phyloP scores from a whole-genome alignment of 2,113 vertebrate species.

The Galemys pyrenaicus region DNA sequence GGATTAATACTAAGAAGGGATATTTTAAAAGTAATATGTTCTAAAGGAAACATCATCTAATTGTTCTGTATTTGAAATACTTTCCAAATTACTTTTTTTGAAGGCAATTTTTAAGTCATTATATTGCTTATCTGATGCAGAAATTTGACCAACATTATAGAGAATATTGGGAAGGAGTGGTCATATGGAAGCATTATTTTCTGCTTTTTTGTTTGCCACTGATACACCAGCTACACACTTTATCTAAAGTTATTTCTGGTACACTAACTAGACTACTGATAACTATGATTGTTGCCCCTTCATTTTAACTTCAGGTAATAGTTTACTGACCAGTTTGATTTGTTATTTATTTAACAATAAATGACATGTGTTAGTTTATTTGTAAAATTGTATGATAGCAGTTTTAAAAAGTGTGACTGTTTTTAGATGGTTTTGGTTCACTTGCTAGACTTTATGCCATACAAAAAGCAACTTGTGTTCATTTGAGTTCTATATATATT shows the following conservation, averaged over 20 bases:
- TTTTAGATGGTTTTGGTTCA: not conserved
- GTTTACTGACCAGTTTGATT: not conserved
- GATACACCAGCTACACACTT: not conserved
- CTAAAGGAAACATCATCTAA: not conserved
- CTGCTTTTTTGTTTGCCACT: slow-evolving; percentile 5
- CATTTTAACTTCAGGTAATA: not conserved
- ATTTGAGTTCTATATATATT: not conserved
- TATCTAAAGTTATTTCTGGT: not conserved
- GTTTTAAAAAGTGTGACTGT: not conserved
- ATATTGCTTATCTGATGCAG: not conserved
- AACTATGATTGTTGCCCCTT: not conserved
- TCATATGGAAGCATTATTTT: not conserved
- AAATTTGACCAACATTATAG: not conserved
- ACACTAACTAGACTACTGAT: not conserved
- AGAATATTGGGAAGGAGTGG: not conserved
- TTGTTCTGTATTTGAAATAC: not conserved
- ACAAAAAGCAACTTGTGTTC: not conserved
- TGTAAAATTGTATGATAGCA: not conserved
- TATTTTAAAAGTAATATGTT: slow-evolving; percentile 3
- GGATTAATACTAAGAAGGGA: not conserved
- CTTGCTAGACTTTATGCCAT: not conserved
- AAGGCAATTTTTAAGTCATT: not conserved
- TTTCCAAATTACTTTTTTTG: slow-evolving; percentile 14
- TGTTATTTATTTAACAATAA: slow-evolving; percentile 29
- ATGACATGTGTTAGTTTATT: not conserved